Conservation (phyloP, 2,797 vertebrate species). For the Sciurus vulgaris region DNA sequence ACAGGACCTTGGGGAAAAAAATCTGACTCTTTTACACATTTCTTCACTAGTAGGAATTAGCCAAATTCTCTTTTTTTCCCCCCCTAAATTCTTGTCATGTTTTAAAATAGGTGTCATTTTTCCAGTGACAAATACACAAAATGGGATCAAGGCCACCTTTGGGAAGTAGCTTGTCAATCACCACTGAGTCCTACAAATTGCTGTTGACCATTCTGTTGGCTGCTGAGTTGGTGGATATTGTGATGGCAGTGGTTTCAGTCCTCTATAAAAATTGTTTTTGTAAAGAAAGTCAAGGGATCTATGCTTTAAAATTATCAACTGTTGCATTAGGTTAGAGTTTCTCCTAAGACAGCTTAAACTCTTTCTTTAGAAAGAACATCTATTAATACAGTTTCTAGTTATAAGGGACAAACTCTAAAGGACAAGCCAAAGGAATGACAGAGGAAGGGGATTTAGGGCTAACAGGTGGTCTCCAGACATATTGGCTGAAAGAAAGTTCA, state of each 20-base stretch:
- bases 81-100: background rate
- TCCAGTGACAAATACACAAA: background rate
- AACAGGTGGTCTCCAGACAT: constrained; percentile 88
- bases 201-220: background rate
- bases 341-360: constrained; percentile 64
- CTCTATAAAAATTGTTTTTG: background rate
- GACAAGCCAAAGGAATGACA: constrained; percentile 76
- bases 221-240: background rate
- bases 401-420: constrained; percentile 84
- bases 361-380: constrained; percentile 85
- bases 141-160: background rate
- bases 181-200: background rate
- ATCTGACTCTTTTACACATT: background rate
- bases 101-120: constrained; percentile 2
- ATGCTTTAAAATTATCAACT: constrained; percentile 64
- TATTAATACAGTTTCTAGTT: constrained; percentile 87
- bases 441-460: constrained; percentile 87
- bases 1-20: background rate
- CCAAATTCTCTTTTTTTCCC: background rate
- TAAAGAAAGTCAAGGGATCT: background rate
- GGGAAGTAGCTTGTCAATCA: background rate
- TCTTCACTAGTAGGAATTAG: background rate
- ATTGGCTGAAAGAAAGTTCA: constrained; percentile 84
- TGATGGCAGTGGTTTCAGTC: background rate
- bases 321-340: constrained; percentile 75